Conservation (phyloP, 2,797 vertebrate species). For the Lepilemur ruficaudatus region DNA sequence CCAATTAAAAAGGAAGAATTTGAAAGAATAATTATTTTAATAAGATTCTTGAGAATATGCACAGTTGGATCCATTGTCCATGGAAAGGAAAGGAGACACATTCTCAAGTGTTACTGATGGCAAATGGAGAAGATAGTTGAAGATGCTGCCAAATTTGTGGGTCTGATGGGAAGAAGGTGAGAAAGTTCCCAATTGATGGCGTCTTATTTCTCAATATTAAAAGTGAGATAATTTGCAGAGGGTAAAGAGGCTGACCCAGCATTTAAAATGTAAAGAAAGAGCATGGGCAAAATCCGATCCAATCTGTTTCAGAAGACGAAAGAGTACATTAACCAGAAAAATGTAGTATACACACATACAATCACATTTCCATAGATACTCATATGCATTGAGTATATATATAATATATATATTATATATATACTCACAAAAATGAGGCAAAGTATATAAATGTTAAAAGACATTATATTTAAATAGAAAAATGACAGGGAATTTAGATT, state of each 20-base stretch:
- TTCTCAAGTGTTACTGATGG: neutral
- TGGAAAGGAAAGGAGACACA: neutral
- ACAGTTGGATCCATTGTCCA: accelerated
- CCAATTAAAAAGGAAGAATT: neutral
- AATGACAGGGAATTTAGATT: neutral
- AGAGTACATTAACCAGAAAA: neutral
- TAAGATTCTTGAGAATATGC: neutral
- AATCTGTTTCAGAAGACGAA: neutral
- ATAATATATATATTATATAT: neutral
- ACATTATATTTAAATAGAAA: neutral
- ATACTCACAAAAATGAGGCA: neutral
- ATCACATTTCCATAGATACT: neutral
- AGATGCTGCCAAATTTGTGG: neutral
- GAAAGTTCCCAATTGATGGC: neutral
- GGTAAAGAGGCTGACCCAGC: neutral
- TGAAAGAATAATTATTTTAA: neutral
- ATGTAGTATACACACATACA: neutral
- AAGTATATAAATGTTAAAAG: neutral
- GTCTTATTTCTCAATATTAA: neutral
- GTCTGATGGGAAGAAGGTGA: neutral
- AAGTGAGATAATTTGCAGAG: neutral
- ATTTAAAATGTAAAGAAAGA: neutral
- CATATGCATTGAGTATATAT: neutral
- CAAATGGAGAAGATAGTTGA: neutral
- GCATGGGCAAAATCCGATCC: neutral